Conservation (phyloP, 2,797 vertebrate species). For the Mionectes olivaceus region DNA sequence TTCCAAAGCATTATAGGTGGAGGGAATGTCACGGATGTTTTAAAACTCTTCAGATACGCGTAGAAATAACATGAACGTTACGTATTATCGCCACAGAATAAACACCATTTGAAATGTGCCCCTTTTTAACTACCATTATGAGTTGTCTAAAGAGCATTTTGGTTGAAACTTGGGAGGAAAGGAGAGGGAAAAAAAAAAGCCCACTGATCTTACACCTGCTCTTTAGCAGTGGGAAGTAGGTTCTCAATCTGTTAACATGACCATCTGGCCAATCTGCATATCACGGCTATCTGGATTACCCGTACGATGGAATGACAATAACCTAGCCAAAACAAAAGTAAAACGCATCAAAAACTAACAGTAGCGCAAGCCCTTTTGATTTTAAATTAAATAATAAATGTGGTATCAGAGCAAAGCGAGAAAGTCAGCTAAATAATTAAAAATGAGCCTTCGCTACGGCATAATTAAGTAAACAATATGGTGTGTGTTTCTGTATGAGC, state of each 20-base stretch:
- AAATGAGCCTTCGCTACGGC: slow-evolving; percentile 10
- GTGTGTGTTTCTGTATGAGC: slow-evolving; percentile 11
- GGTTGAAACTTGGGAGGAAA: slow-evolving; percentile 62
- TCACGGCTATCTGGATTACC: slow-evolving; percentile 77
- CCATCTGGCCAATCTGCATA: slow-evolving; percentile 84
- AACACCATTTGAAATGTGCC: slow-evolving; percentile 10
- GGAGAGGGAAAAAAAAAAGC: neutral
- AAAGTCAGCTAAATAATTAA: slow-evolving; percentile 66
- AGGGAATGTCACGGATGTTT: neutral
- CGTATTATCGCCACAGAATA: slow-evolving; percentile 1
- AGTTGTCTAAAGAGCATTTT: slow-evolving; percentile 53
- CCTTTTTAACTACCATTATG: slow-evolving; percentile 46
- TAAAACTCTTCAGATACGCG: neutral
- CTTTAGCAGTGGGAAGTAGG: slow-evolving; percentile 82
- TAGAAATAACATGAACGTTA: neutral
- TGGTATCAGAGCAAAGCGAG: slow-evolving; percentile 17
- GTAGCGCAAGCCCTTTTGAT: slow-evolving; percentile 39
- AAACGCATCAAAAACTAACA: slow-evolving; percentile 69
- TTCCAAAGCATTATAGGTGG: neutral
- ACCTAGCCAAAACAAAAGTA: slow-evolving; percentile 72
- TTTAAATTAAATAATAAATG: slow-evolving; percentile 66
- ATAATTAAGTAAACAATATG: slow-evolving; percentile 60
- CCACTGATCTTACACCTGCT: slow-evolving; percentile 81
- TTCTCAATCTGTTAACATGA: slow-evolving; percentile 83
- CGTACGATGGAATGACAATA: slow-evolving; percentile 80